phyloP scores from a whole-genome alignment of 2,888 invertebrate species.

The Euproctis similis region DNA sequence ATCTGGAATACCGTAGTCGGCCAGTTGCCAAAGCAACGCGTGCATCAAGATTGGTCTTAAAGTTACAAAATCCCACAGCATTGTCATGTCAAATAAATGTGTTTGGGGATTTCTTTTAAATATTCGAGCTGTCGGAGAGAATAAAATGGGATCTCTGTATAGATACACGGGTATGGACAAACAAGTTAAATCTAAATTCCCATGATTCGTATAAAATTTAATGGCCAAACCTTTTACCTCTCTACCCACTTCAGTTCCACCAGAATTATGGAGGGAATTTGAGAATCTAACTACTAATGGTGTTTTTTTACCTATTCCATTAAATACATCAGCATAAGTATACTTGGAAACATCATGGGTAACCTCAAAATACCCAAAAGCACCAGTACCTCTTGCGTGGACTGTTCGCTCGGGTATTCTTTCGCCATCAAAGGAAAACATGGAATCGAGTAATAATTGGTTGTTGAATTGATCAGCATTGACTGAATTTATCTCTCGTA shows the following conservation, averaged over 20 bases:
- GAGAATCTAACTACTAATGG: conserved; percentile 75
- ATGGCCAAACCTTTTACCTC: conserved; percentile 58
- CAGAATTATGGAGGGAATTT: conserved; percentile 76
- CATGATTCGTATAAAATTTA: conserved; percentile 38
- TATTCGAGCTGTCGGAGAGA: conserved; percentile 69
- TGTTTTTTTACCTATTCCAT: conserved; percentile 74
- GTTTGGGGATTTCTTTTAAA: conserved; percentile 75
- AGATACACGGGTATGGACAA: conserved; percentile 76
- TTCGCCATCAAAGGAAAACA: conserved; percentile 83
- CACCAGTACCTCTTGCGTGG: conserved; percentile 92
- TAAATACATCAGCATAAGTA: conserved; percentile 76
- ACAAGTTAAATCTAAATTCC: conserved; percentile 41
- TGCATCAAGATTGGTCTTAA: conserved; percentile 80
- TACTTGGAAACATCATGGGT: conserved; percentile 84
- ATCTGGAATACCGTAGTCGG: conserved; percentile 91
- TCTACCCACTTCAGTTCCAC: conserved; percentile 71
- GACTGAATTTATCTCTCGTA: conserved; percentile 65
- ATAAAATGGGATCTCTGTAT: conserved; percentile 69
- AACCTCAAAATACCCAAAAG: conserved; percentile 87
- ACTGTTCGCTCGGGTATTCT: conserved; percentile 93
- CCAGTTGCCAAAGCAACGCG: conserved; percentile 82
- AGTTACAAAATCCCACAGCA: conserved; percentile 70
- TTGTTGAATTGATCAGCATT: conserved; percentile 34
- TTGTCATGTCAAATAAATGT: conserved; percentile 36
- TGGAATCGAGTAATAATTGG: conserved; percentile 77